Evolutionary conservation across 2,888 invertebrate species (phyloP), one percentile per base, ranked within the genome.

Genomic region (Heliconius sara): DNA sequence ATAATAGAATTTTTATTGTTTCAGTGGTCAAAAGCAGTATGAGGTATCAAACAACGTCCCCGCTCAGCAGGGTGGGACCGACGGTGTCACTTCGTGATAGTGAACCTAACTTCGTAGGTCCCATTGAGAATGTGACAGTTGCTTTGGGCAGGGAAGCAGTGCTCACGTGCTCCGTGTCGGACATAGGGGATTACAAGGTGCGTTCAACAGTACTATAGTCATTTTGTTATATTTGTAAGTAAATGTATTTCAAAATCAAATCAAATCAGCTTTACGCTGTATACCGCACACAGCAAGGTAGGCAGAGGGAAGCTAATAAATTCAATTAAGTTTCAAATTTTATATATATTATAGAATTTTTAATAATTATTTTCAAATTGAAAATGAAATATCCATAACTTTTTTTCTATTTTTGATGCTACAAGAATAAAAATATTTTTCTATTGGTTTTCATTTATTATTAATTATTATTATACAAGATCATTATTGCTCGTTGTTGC

Each of bases 171-270:
- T 96, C 96, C 52, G 97, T 97, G 6, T 96, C 96, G 63, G 96
- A 97, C 85, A 94, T 97, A 79, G 97, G 97, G 70, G 96, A 96
- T 87, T 97, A 97, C 91, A 97, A 97, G 96, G 97, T 97, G 94
- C 91, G 71, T 75, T 10, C 4, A 57, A 3, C 39, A 12, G 5
- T 27, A 43, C 39, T 60, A 7, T 75, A 52, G 66, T 19, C 16
- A 34, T 22, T 39, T 30, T 34, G 57, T 7, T 3, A 2, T 57
- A 57, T 57, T 57, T 22, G 9, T 47, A 47, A 16, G 47, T 47
- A 39, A 39, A 1, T 39, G 10, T 39, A 39, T 39, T 39, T 27
- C 27, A 27, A 27, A 27, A 27, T 27, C 27, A 27, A 27, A 27
- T 27, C 27, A 27, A 27, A 27, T 27, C 27, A 27, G 27, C 27